Evolutionary conservation across 2,113 vertebrate genomes (phyloP), one percentile per base, ranked within the genome.

Genomic region (Channa maculata): DNA sequence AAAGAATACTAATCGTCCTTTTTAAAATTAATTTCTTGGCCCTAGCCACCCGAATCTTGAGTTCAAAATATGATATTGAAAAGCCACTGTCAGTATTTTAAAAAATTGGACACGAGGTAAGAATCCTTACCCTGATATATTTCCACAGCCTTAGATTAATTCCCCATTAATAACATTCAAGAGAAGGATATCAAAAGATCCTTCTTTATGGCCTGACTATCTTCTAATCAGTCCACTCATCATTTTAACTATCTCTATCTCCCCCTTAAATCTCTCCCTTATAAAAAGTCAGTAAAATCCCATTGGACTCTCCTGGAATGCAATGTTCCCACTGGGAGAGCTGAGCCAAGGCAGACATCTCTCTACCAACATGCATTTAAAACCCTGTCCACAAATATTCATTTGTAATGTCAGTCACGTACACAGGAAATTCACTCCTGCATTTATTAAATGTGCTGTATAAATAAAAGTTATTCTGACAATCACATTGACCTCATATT

Each of bases 81-180:
- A 52, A 45, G 44, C 10, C 2, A 24, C 24, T 24, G 24, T 24
- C 24, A 24, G 24, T 24, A 24, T 24, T 24, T 24, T 1, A 24
- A 24, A 36, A 73, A 24, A 60, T 64, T 14, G 68, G 44, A 36
- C 44, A 62, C 55, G 75, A 80, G 54, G 63, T 44, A 14, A 34
- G 3, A 11, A 60, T 54, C 13, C 49, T 44, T 55, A 24, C 14
- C 61, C 37, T 34, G 51, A 61, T 53, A 65, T 51, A 37, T 50
- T 34, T 41, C 24, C 64, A 48, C n/a, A 13, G 49, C 7, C 43
- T 45, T 50, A 76, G 11, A 41, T 9, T 15, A 14, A 41, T 41
- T 44, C 15, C 9, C 65, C 6, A 39, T 54, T 64, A 34, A 69
- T 69, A 39, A 52, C 6, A 50, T 44, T 36, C 46, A 46, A 65